phyloP scores from a whole-genome alignment of 2,888 invertebrate genomes.

The Trachelus tabidus region DNA sequence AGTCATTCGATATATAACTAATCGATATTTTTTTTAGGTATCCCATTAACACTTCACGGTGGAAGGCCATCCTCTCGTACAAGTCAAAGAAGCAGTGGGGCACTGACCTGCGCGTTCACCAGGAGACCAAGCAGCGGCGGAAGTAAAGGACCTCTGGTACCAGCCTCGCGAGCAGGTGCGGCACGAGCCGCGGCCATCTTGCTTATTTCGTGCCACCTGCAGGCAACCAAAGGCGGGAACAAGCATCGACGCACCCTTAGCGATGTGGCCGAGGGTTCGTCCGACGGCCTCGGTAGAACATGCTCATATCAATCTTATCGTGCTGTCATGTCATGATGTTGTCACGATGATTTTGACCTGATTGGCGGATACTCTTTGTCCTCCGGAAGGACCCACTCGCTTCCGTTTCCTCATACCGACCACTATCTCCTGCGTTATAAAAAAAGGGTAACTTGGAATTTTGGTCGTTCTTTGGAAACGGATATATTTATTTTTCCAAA shows the following conservation, averaged over 20 bases:
- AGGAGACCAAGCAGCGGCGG: conserved; percentile 71
- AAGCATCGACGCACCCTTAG: conserved; percentile 65
- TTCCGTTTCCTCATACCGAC: neutral
- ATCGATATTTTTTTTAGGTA: conserved; percentile 63
- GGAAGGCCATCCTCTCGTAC: conserved; percentile 71
- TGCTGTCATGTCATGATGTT: neutral
- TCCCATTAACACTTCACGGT: conserved; percentile 72
- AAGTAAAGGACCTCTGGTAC: conserved; percentile 77
- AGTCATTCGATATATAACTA: neutral
- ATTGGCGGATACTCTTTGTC: neutral
- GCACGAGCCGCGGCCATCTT: conserved; percentile 94
- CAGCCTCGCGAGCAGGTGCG: conserved; percentile 91
- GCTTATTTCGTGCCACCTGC: conserved; percentile 90
- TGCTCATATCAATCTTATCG: neutral
- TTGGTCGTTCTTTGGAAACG: neutral
- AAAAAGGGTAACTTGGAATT: neutral
- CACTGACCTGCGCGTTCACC: conserved; percentile 67
- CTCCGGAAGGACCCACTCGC: neutral
- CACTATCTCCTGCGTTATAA: neutral
- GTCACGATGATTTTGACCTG: neutral
- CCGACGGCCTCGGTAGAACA: conserved; percentile 64
- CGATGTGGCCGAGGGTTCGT: conserved; percentile 65
- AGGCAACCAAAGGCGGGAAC: conserved; percentile 56
- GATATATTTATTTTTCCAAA: neutral
- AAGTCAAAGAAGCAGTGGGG: conserved; percentile 70